Conservation (phyloP, 2,797 vertebrate genomes). For the Eutrigla gurnardus region DNA sequence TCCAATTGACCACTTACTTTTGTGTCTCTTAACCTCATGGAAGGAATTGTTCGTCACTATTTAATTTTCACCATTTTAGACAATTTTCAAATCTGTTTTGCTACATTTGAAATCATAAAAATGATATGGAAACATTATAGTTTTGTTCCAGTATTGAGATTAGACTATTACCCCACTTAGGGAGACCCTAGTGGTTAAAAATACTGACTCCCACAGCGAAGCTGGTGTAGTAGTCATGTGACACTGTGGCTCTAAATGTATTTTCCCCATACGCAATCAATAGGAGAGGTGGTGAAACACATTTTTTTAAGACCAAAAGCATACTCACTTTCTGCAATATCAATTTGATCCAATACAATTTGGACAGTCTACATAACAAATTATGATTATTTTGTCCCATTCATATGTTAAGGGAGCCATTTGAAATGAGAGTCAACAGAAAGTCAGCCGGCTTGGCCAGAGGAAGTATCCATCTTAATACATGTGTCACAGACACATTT, state of each 20-base stretch:
- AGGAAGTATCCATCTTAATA: not conserved
- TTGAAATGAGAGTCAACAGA: not conserved
- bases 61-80: conserved; percentile 11
- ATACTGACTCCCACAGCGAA: not conserved
- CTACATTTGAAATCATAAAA: conserved; percentile 17
- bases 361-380: not conserved
- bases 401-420: not conserved
- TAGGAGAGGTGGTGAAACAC: too few relatives aligned
- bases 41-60: conserved; percentile 13
- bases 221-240: not conserved
- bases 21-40: conserved; percentile 10
- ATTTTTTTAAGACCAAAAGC: not conserved
- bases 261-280: not conserved
- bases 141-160: not conserved
- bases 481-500: not conserved
- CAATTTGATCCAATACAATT: not conserved
- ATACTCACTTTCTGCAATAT: not conserved
- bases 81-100: conserved; percentile 7
- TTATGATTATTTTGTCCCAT: not conserved
- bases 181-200: conserved; percentile 3
- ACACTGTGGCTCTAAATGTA: not conserved
- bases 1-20: conserved; percentile 23
- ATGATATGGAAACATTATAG: not conserved
- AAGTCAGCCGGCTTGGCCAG: not conserved
- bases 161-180: too few relatives aligned